Evolutionary conservation across 2,797 vertebrate genomes (phyloP), one percentile per base, ranked within the genome.

Genomic region (Hypotaenidia okinawae): DNA sequence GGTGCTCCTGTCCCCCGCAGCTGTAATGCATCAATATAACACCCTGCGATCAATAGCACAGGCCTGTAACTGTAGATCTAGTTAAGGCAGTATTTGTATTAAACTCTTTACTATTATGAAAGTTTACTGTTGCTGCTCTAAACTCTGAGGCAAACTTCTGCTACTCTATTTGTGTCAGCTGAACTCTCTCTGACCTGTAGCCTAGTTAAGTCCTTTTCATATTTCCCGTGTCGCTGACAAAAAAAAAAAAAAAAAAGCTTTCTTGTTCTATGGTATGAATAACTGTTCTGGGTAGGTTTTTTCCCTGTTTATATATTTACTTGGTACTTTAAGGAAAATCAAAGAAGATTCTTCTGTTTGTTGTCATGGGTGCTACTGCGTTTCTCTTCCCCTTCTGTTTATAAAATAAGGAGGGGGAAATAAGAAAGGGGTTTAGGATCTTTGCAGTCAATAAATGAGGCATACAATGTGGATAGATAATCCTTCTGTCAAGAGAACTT

Each of bases 121-220:
- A 95, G 72, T 93, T 94, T 88, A 68, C 85, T 77, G 17, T 77
- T 49, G 39, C 32, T 67, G 61, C 61, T 77, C 37, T 89, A 91
- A 94, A 94, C 84, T 91, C 78, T 0, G 10, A 85, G 47, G 87
- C 49, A 87, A 95, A 94, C 67, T 93, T 93, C 58, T 33, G 9
- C 80, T 63, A 43, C 68, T 54, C 79, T 78, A 10, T 91, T 96
- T 77, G 16, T 78, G 80, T 55, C 83, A 89, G 80, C 51, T 94
- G 93, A 96, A 95, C 94, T 94, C 72, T 63, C 39, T 30, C 10
- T 82, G 93, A 94, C 88, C 74, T 69, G 83, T 22, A 72, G 66
- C 67, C 70, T 62, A 66, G 59, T 90, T 95, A 94, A 67, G 41
- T 95, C 52, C 74, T 94, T 90, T 89, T 57, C 58, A 13, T 72